Evolutionary conservation across 2,113 vertebrate genomes (phyloP), one percentile per base, ranked within the genome.

Genomic region (Trematomus loennbergii): DNA sequence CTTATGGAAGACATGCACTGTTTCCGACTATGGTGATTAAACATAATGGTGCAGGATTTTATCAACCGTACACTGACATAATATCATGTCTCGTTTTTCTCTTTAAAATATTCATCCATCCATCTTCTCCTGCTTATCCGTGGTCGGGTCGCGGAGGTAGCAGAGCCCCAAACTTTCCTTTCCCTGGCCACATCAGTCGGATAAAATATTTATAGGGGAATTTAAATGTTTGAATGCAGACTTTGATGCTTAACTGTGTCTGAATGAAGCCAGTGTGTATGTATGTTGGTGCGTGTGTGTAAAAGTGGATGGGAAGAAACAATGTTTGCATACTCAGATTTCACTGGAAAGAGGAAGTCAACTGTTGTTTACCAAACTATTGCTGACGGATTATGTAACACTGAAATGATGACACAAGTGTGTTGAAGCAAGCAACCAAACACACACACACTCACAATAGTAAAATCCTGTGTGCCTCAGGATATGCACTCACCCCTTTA

Each of bases 321-420:
- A 0, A 20, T 65, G 50, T 60, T 11, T 76, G 4, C 59, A 3
- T 81, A 81, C 67, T 79, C 73, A 67, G 36, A 52, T 77, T 85
- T 75, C 71, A 70, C 66, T 57, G 5, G 12, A 83, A 92, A 88
- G 72, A 75, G 85, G 87, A 92, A 90, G 78, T 65, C 29, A 36
- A 65, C 62, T n/a, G 20, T 77, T 93, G 87, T 90, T 93, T 87
- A 91, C 86, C 43, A 7, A 20, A 66, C 59, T 59, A 83, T 72
- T 62, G 11, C 79, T 22, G 43, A 50, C n/a, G 22, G 50, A 88
- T 88, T 81, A 88, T 78, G 84, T 81, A 88, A 84, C 59, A 48
- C 43, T 18, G 57, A 59, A 53, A 70, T 57, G 45, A 72, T 81
- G 61, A 78, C 70, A 86, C 69, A 54, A 81, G 25, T 72, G n/a